Base-by-base conservation (phyloP, 2,797 vertebrate species). In the Acipenser oxyrinchus region DNA sequence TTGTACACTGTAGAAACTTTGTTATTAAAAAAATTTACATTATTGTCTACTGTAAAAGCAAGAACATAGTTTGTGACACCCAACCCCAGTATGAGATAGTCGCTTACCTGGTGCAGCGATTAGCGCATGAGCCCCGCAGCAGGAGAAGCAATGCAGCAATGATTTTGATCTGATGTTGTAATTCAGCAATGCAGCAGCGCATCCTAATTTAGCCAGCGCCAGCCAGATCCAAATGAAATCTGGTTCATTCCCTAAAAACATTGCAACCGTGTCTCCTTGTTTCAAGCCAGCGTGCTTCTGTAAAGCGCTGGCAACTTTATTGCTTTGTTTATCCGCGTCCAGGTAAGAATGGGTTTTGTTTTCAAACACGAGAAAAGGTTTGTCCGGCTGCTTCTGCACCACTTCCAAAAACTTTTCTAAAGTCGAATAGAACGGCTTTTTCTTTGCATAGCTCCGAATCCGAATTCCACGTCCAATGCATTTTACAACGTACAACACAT, bases 151-250 rank as follows among this genome's bases (percentile, higher is more conserved):
- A 77, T 93, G 91, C 68, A 91, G 64, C 74, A 95, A 65, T 6
- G 93, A 91, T 8, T 82, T 86, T 48, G 83, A 73, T 49, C 91
- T 77, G 78, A 93, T 78, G 84, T 89, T 92, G 81, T 0, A 72
- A 83, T 94, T 95, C 63, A 97, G 88, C 0, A 94, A 81, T 3
- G 91, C 77, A 50, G 85, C 70, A 0, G 75, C 69, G 66, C 93
- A 95, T 62, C 94, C 95, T 72, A 95, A 72, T 64, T 94, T 94
- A 66, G 72, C 18, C 70, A 94, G 74, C 0, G 79, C 94, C 12
- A 96, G 86, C 90, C 90, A 94, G 10, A 83, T 4, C 84, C 87
- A 93, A 49, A 93, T 69, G 48, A 86, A 93, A 1, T 76, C 65
- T 0, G 93, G 93, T 62, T 90, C 83, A 55, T 94, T 96, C 15